Base-by-base conservation (phyloP, 1,140 invertebrate species). In the Arctopsyche grandis region DNA sequence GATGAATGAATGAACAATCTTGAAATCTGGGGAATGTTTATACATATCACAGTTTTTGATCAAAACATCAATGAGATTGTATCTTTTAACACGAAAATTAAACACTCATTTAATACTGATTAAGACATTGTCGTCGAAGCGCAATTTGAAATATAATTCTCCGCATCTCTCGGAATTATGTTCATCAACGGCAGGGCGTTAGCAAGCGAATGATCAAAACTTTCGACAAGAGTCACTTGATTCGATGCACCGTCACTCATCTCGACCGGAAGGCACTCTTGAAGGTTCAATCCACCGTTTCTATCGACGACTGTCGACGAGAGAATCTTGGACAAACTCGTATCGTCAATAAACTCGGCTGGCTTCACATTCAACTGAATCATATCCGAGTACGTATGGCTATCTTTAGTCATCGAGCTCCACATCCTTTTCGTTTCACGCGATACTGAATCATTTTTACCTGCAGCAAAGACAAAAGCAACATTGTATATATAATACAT, bases 201-300 rank as follows among this genome's bases (percentile, higher is more conserved):
- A n/a, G 69, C 24, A 7, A 46, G 69, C 12, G 69, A 16, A 46
- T 71, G 69, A 19, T 71, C 10, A 46, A 46, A 46, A 16, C 29
- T 9, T 14, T 38, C 26, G 26, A 38, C 38, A 5, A 46, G 29
- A 46, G 1, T 46, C 9, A 48, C n/a, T 19, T 71, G 38, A 71
- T 71, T 26, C 5, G 46, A 9, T 0, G 43, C 46, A 46, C 14
- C 52, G 26, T 52, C 21, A 14, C 5, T 0, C 56, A 76, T 76
- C 0, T 14, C 26, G 12, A 74, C 56, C 43, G 71, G 46, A 48
- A 74, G 22, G 26, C 71, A 74, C 22, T 74, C 71, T 63, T 76
- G 74, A n/a, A 76, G 58, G 10, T 5, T 24, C 4, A 76, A 63
- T 16, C 22, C 24, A 22, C 21, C 24, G 12, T 52, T 26, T 14